Conservation (phyloP, 1,140 invertebrate genomes). For the Anadara kagoshimensis region DNA sequence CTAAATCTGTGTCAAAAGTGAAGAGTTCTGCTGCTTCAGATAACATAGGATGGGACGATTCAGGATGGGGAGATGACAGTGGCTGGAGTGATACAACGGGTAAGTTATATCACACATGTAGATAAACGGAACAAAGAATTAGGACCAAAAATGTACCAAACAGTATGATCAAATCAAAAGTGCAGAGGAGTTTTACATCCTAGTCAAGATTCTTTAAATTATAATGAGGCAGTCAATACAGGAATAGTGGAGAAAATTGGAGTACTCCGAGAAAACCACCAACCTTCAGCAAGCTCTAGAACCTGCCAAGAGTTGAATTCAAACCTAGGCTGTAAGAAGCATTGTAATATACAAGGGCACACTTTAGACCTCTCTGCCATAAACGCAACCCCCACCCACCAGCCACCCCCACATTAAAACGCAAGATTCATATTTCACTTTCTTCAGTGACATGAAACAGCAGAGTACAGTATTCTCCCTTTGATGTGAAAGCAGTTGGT, state of each 20-base stretch:
- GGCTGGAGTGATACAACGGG: conserved; percentile 1
- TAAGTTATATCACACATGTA: neutral
- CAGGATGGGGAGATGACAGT: conserved; percentile 9
- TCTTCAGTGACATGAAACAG: no score
- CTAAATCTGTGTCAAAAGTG: neutral
- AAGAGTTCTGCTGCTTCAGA: neutral
- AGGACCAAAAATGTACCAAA: neutral
- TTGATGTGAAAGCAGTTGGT: no score
- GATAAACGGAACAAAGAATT: neutral
- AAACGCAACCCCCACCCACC: no score
- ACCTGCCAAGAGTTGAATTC: no score
- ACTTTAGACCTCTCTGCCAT: no score
- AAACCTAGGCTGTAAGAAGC: no score
- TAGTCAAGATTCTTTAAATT: neutral
- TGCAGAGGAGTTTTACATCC: neutral
- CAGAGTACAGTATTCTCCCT: no score
- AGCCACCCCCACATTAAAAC: no score
- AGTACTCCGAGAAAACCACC: no score
- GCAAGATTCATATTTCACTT: no score
- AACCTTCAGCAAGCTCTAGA: no score
- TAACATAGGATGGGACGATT: neutral
- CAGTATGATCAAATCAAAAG: neutral
- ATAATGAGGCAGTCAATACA: neutral
- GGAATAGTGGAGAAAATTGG: neutral
- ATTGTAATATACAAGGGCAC: no score